Conservation (phyloP, 2,113 vertebrate genomes). For the Halichoerus grypus region DNA sequence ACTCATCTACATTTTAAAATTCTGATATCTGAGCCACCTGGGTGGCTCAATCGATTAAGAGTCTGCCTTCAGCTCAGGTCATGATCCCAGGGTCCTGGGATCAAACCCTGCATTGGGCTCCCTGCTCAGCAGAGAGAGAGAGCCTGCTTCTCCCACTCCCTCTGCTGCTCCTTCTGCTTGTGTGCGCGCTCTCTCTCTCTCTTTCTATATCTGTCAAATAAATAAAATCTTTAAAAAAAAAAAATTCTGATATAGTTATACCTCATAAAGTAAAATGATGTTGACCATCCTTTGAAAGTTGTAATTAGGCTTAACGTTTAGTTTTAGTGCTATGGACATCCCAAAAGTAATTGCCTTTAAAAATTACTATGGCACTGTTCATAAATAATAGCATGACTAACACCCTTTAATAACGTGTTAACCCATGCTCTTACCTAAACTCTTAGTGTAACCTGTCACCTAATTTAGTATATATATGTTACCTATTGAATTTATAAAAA, state of each 20-base stretch:
- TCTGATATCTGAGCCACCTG: neutral
- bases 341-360: neutral
- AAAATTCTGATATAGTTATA: neutral
- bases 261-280: neutral
- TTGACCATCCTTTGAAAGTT: neutral
- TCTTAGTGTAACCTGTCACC: neutral
- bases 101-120: too few relatives aligned
- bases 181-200: too few relatives aligned
- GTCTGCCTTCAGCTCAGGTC: too few relatives aligned
- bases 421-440: neutral
- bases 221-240: too few relatives aligned
- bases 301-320: constrained; percentile 8
- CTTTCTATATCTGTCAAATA: too few relatives aligned
- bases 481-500: constrained; percentile 1
- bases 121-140: too few relatives aligned
- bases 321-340: neutral
- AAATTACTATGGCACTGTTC: neutral
- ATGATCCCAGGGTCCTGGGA: too few relatives aligned
- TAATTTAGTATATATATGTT: neutral
- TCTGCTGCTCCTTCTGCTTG: too few relatives aligned
- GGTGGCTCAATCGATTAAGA: too few relatives aligned
- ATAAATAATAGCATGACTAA: neutral
- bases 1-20: neutral
- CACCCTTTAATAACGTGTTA: neutral
- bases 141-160: too few relatives aligned